These are phyloP conservation scores for Marmota monax DNA, from an alignment of 2,113 vertebrate species.

Conservation along the genomic window DNA sequence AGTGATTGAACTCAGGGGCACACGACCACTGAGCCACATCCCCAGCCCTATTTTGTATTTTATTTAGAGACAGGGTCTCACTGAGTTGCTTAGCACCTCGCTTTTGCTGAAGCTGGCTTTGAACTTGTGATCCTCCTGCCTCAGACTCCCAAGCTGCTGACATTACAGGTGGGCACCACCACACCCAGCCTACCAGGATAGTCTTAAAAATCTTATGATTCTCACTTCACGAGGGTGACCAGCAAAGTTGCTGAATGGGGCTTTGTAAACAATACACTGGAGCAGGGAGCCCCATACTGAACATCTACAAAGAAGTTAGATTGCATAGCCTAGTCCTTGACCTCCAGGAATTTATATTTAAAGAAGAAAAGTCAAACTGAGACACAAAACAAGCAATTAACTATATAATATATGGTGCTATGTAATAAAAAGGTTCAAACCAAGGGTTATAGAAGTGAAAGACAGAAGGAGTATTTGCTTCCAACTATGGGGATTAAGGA, in stretches of 20 bases:
- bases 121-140: too few relatives aligned
- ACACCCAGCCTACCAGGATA: neutral
- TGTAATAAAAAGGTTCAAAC: neutral
- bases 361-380: constrained; percentile 44
- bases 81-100: too few relatives aligned
- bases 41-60: too few relatives aligned
- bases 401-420: neutral
- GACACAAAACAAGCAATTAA: constrained; percentile 12
- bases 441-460: constrained; percentile 12
- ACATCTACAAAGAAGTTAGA: neutral
- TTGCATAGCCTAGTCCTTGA: neutral
- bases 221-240: neutral
- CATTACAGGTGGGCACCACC: too few relatives aligned
- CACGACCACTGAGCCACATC: too few relatives aligned
- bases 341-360: constrained; percentile 17
- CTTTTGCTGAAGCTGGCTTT: too few relatives aligned
- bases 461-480: neutral
- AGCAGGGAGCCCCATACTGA: neutral
- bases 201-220: neutral
- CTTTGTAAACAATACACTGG: neutral
- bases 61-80: too few relatives aligned
- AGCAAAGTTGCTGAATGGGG: neutral
- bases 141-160: too few relatives aligned
- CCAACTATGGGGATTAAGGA: constrained; percentile 16
- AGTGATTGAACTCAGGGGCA: too few relatives aligned